Evolutionary conservation across 92 coral and sea anemone genomes (phyloP), one percentile per base, ranked within the genome.

Genomic region (Epizoanthus ramosus): DNA sequence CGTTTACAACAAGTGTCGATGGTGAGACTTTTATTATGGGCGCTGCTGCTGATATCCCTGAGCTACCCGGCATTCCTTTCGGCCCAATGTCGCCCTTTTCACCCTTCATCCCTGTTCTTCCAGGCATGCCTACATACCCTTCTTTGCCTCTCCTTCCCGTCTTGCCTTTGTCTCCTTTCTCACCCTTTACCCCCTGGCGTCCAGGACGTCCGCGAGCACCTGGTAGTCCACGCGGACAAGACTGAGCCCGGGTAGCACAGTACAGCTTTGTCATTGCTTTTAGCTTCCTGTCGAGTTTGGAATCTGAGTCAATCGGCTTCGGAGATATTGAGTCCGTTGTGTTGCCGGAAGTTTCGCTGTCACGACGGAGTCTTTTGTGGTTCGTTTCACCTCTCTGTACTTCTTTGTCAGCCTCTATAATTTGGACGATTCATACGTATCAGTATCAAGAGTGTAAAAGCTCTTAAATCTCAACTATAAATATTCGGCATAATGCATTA

Each of bases 221-320:
- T 19, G 82, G 82, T 22, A 77, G 24, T 19, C 82, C 82, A 16
- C 71, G 70, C n/a, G 82, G 82, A 41, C 82, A 77, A 52, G 82
- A 12, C 82, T 77, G 71, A 21, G 82, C 70, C 9, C 71, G 82
- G 41, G 82, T 77, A 22, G 82, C 71, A 35, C 82, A 77, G 57
- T 77, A 77, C 1, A 77, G 18, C 23, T 19, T 37, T 43, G 82
- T 77, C 58, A 77, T 61, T 14, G 82, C 82, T 60, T 63, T 60
- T 31, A 77, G 56, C 18, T 77, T 77, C 59, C 23, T 77, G 41
- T 77, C 82, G 22, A 77, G 25, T 13, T 60, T 35, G 8, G 58
- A 75, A 3, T 28, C 80, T 3, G 66, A 5, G 23, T 28, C 61
- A 13, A 8, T 15, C 37, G 7, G 41, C 18, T 21, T 12, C 22